These are phyloP conservation scores for Holothuria glaberrima DNA, from an alignment of 35 echinoderm and acorn worm species.

Conservation along the genomic window DNA sequence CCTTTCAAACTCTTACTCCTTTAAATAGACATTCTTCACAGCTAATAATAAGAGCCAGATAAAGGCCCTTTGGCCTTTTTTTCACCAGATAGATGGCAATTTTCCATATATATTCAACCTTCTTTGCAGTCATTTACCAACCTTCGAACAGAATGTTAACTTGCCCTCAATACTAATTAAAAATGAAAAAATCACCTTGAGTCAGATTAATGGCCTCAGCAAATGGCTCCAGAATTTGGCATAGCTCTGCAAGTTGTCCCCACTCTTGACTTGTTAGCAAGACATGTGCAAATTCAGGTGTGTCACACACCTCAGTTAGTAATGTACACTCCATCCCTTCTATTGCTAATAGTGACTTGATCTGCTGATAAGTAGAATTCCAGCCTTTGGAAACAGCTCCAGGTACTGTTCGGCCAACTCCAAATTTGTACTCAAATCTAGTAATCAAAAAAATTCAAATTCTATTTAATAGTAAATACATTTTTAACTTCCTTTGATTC, in stretches of 20 bases:
- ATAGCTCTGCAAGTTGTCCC: slow-evolving; percentile 6
- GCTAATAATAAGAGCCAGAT: too few relatives aligned
- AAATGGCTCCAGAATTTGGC: slow-evolving; percentile 12
- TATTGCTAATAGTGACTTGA: background rate
- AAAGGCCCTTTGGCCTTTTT: too few relatives aligned
- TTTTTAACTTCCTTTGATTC: too few relatives aligned
- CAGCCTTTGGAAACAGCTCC: background rate
- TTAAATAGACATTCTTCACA: too few relatives aligned
- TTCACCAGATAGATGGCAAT: too few relatives aligned
- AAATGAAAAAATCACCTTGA: background rate
- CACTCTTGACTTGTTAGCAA: background rate
- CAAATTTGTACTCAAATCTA: slow-evolving; percentile 25
- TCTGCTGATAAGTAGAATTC: slow-evolving; percentile 39
- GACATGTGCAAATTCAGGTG: slow-evolving; percentile 2
- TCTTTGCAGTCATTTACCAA: too few relatives aligned
- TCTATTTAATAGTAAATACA: too few relatives aligned
- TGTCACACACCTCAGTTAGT: slow-evolving; percentile 8
- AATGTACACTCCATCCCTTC: background rate
- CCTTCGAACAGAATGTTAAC: too few relatives aligned
- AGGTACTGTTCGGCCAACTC: background rate
- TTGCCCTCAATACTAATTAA: too few relatives aligned
- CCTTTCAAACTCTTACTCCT: too few relatives aligned
- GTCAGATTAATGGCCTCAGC: slow-evolving; percentile 5
- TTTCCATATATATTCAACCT: too few relatives aligned
- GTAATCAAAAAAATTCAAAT: background rate